A percentile compares a stretch with the other conserved stretches of the same genome.
Conservation (phyloP, 2,888 invertebrate species). For the Diadegma fenestrale region DNA sequence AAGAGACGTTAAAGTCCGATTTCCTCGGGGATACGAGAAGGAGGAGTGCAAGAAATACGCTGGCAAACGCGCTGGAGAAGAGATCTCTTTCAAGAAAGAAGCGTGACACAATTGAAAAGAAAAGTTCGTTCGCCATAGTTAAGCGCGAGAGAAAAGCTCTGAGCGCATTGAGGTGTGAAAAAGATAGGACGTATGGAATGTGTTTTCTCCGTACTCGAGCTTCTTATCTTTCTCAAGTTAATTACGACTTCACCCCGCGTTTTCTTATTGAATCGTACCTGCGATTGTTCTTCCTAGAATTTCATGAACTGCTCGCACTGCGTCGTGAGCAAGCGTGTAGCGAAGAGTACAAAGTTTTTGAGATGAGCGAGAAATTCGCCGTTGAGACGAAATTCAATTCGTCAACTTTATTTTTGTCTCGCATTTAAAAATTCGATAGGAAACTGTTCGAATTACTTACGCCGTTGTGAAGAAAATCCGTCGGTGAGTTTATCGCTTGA, state of each 20-base stretch:
- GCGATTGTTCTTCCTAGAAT: not conserved
- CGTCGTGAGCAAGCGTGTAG: not conserved
- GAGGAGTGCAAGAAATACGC: slow-evolving; percentile 6
- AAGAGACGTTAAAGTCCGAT: slow-evolving; percentile 33
- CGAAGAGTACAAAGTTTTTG: not conserved
- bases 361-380: not conserved
- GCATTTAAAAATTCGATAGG: not conserved
- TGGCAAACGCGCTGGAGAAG: not conserved
- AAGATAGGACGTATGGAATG: slow-evolving; percentile 15
- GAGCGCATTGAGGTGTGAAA: slow-evolving; percentile 13
- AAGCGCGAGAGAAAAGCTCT: not conserved
- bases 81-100: slow-evolving; percentile 31
- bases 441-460: slow-evolving; percentile 1
- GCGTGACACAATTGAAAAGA: slow-evolving; percentile 41
- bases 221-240: not conserved
- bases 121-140: slow-evolving; percentile 24
- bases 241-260: slow-evolving; percentile 5
- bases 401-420: not conserved
- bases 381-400: not conserved
- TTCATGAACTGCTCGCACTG: not conserved
- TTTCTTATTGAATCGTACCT: not conserved
- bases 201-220: slow-evolving; percentile 2
- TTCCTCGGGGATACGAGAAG: slow-evolving; percentile 51
- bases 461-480: slow-evolving; percentile 2
- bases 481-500: slow-evolving; percentile 35